Conservation (phyloP, 2,113 vertebrate species). For the Dicaeum eximium region DNA sequence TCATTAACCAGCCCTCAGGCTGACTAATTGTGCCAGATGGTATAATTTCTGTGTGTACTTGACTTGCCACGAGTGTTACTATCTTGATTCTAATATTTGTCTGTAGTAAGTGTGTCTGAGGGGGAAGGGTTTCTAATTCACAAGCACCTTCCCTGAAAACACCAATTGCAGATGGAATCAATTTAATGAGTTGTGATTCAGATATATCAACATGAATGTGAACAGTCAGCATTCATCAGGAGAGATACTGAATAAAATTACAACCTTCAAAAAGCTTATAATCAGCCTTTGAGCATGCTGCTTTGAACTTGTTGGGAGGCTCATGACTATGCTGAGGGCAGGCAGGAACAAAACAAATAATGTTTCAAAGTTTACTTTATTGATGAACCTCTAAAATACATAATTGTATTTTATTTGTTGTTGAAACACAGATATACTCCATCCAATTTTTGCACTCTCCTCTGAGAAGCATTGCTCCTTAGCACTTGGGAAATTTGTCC, state of each 20-base stretch:
- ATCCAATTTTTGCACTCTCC: not conserved
- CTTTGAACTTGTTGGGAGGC: not conserved
- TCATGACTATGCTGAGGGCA: fast-evolving
- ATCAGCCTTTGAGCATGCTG: not conserved
- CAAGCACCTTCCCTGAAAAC: slow-evolving; percentile 30
- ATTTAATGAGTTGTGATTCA: slow-evolving; percentile 37
- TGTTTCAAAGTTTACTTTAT: not conserved
- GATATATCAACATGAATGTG: slow-evolving; percentile 5
- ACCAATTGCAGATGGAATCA: slow-evolving; percentile 43
- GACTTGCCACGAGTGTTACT: slow-evolving; percentile 45
- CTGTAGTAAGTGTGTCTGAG: not conserved
- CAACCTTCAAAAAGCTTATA: not conserved
- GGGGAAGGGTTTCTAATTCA: slow-evolving; percentile 8
- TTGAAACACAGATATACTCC: not conserved
- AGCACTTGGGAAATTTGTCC: not conserved
- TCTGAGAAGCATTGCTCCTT: not conserved
- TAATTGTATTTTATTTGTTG: not conserved
- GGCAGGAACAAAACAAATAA: not conserved
- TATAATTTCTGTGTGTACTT: slow-evolving; percentile 58
- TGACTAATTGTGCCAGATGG: slow-evolving; percentile 69
- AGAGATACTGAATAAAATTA: not conserved
- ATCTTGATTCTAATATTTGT: slow-evolving; percentile 53
- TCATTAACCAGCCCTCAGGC: slow-evolving; percentile 59
- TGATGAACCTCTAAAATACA: not conserved
- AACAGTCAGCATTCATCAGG: slow-evolving; percentile 1